Evolutionary conservation across 2,113 vertebrate genomes (phyloP).

Genomic region (Notechis scutatus): DNA sequence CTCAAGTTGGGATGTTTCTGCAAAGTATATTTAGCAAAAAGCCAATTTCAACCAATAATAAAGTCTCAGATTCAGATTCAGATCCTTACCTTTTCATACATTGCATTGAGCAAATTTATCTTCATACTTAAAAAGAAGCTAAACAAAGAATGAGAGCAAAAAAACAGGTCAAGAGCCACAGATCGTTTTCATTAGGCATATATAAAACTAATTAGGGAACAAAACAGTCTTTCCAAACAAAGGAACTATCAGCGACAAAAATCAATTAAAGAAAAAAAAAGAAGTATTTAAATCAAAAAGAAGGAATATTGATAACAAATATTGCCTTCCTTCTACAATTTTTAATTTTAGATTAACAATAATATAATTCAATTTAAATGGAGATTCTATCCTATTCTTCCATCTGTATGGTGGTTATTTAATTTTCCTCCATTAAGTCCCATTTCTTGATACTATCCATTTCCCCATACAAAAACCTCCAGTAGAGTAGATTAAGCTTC

Average conservation of each 20-base stretch:
- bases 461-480: neutral
- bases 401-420: neutral
- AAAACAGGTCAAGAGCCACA: neutral
- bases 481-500: neutral
- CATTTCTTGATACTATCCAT: neutral
- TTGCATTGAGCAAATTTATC: neutral
- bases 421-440: neutral
- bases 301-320: neutral
- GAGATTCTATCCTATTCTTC: neutral
- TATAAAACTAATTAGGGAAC: neutral
- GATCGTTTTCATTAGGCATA: neutral
- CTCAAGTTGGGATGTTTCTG: neutral
- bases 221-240: neutral
- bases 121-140: neutral
- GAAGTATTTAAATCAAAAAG: neutral
- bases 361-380: neutral
- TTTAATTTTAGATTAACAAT: neutral
- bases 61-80: neutral
- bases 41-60: neutral
- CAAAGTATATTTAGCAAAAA: neutral
- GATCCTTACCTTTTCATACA: neutral
- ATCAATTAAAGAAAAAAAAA: neutral
- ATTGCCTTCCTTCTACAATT: neutral
- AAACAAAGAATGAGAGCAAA: neutral
- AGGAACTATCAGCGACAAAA: neutral